Evolutionary conservation across 2,113 vertebrate species (phyloP).

Genomic region (Elanoides forficatus): DNA sequence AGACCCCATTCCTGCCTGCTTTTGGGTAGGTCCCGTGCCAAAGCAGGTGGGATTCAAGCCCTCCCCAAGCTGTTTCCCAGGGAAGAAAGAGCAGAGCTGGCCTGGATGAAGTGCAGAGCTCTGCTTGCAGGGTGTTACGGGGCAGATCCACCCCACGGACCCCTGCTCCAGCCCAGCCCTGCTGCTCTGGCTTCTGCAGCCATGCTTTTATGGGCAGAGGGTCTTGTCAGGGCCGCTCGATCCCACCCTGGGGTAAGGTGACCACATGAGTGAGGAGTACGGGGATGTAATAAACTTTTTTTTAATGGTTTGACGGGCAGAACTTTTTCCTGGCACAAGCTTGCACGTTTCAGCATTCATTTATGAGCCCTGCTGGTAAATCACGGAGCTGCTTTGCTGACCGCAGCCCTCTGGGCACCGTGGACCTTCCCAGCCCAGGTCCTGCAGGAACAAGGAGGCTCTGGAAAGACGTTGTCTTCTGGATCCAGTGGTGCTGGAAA

Average conservation of each 20-base stretch:
- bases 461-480: neutral
- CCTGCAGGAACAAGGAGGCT: neutral
- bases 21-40: neutral
- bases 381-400: neutral
- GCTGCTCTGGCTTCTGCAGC: neutral
- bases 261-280: neutral
- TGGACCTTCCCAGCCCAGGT: neutral
- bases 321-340: neutral
- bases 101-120: neutral
- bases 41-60: neutral
- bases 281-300: neutral
- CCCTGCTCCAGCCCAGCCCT: neutral
- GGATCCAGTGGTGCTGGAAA: neutral
- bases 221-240: neutral
- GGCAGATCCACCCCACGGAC: accelerated
- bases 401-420: accelerated
- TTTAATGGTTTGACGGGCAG: neutral
- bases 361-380: neutral
- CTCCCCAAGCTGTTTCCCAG: neutral
- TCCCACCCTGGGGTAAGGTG: neutral
- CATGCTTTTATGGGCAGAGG: neutral
- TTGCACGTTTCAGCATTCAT: accelerated
- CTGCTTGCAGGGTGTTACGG: neutral
- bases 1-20: neutral
- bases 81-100: neutral